Percentiles rank a stretch among this genome's conserved stretches.
Evolutionary conservation across 1,140 invertebrate species (phyloP).

Genomic region (Aphelenchoides fujianensis): DNA sequence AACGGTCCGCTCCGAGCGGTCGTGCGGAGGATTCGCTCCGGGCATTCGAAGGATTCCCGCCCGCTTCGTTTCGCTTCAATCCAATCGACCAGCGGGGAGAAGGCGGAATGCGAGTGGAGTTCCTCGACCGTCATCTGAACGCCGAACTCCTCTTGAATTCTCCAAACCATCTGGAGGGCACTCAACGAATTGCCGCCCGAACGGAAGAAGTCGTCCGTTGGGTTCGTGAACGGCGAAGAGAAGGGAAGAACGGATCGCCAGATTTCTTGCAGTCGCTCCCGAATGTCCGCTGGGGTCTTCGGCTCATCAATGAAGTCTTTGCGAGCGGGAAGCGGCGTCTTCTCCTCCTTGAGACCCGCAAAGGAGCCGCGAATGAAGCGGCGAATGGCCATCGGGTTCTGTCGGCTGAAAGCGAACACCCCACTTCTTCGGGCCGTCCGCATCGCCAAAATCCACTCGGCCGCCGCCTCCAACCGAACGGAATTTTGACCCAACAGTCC

Average conservation of each 20-base stretch:
- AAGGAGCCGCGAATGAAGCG: constrained; percentile 4
- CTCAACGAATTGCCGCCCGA: constrained; percentile 54
- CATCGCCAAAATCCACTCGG: constrained; percentile 25
- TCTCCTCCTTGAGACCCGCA: neutral
- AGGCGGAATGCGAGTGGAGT: neutral
- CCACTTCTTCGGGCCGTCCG: constrained; percentile 17
- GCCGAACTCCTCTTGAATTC: constrained; percentile 28
- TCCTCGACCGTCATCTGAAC: neutral
- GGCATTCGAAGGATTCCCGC: neutral
- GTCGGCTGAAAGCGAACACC: constrained; percentile 27
- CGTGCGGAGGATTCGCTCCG: too few relatives aligned
- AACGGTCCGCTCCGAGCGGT: constrained; percentile 30
- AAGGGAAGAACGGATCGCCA: neutral
- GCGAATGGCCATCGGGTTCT: constrained; percentile 30
- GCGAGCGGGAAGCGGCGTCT: too few relatives aligned
- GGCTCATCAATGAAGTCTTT: too few relatives aligned
- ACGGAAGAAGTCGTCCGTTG: constrained; percentile 43
- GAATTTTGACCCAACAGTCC: constrained; percentile 30
- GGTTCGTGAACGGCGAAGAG: neutral
- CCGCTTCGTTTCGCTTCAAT: neutral
- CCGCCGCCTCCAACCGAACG: constrained; percentile 19
- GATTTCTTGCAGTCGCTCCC: neutral
- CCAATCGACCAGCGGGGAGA: neutral
- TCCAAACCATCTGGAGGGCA: constrained; percentile 48
- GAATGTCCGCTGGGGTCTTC: neutral